Percentiles rank a stretch among this genome's conserved stretches.
These are phyloP conservation scores for Rhorus exstirpatorius DNA, from an alignment of 2,888 invertebrate species.

Conservation along the genomic window DNA sequence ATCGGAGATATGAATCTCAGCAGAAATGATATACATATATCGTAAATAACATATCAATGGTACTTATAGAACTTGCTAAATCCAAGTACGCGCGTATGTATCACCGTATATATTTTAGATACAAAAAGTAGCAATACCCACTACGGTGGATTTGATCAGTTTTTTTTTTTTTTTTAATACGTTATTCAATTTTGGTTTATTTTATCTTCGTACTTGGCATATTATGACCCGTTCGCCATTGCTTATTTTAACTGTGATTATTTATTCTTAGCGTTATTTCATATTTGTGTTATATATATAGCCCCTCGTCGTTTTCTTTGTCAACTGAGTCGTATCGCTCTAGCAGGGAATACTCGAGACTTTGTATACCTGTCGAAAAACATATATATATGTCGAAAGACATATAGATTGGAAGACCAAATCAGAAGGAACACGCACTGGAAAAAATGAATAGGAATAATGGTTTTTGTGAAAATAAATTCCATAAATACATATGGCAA, in stretches of 20 bases:
- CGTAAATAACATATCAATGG: conserved; percentile 29
- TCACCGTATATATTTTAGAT: conserved; percentile 4
- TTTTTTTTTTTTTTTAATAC: not conserved
- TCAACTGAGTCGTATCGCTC: not conserved
- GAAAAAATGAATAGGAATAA: too few relatives aligned
- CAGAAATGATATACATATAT: conserved; percentile 3
- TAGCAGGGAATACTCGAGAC: not conserved
- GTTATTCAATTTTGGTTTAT: not conserved
- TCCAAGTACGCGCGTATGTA: conserved; percentile 5
- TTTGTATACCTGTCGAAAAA: conserved; percentile 12
- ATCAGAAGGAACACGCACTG: too few relatives aligned
- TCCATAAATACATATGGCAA: too few relatives aligned
- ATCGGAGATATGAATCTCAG: conserved; percentile 41
- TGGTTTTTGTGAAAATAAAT: too few relatives aligned
- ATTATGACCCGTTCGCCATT: conserved; percentile 65
- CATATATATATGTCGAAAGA: too few relatives aligned
- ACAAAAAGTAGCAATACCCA: not conserved
- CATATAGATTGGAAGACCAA: too few relatives aligned
- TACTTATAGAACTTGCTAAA: conserved; percentile 35
- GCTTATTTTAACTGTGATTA: conserved; percentile 69
- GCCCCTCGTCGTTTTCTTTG: not conserved
- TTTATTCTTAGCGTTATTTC: conserved; percentile 51
- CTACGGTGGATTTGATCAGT: not conserved
- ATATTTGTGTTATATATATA: not conserved
- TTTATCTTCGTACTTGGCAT: not conserved